Percentiles rank a stretch among this genome's conserved stretches.
These are phyloP conservation scores for Progne subis DNA, from an alignment of 2,113 vertebrate genomes.

Conservation along the genomic window DNA sequence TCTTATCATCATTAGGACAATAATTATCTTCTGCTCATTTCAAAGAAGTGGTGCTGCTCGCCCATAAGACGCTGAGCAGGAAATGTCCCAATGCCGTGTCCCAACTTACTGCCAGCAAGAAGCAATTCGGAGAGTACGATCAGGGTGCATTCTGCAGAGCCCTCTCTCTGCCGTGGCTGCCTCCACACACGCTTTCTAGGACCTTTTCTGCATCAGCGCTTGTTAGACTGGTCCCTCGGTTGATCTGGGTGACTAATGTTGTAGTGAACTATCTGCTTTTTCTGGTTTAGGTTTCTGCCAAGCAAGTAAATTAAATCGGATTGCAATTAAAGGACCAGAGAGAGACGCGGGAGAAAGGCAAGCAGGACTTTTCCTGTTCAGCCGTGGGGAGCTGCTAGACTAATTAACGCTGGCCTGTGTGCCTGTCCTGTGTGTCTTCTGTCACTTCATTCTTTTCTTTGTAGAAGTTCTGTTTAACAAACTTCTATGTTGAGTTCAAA, in stretches of 20 bases:
- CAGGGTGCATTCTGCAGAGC: neutral
- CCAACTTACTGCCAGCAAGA: neutral
- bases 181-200: neutral
- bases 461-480: neutral
- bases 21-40: neutral
- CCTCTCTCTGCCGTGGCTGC: neutral
- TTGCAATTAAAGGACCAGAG: neutral
- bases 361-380: neutral
- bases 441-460: neutral
- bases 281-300: conserved; percentile 45
- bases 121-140: neutral
- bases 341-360: neutral
- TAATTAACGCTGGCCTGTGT: neutral
- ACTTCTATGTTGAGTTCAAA: neutral
- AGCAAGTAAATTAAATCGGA: neutral
- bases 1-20: neutral
- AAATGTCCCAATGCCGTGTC: neutral
- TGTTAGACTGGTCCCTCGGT: neutral
- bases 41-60: neutral
- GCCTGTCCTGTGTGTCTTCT: neutral
- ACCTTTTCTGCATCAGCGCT: neutral
- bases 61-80: neutral
- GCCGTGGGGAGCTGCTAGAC: neutral
- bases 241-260: neutral
- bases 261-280: neutral